Base-by-base conservation (phyloP, 1,140 invertebrate genomes). In the Leguminivora glycinivorella region DNA sequence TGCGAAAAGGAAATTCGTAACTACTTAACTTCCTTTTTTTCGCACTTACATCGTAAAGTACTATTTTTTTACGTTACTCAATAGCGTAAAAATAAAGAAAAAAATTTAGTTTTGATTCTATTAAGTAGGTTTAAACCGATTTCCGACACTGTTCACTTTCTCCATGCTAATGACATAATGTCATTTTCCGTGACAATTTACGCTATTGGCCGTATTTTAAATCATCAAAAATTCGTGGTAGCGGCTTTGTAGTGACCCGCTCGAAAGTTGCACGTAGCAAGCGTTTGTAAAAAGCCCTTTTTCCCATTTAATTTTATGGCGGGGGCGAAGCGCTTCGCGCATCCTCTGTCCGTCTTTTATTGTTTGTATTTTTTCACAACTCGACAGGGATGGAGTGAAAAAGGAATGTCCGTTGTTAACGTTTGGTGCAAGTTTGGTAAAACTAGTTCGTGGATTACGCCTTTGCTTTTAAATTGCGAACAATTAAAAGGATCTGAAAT, bases 231-330 rank as follows among this genome's bases (percentile, higher is more conserved):
- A n/a, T n/a, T n/a, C n/a, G n/a, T n/a, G n/a, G n/a, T n/a, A n/a
- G n/a, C n/a, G n/a, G n/a, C n/a, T n/a, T n/a, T n/a, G 47, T 74
- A 79, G 75, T 83, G 81, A 82, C 77, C 82, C 70, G 73, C 71
- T 72, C 58, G 70, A 75, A 80, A 78, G 68, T 75, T 72, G 71
- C 72, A 75, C 77, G 47, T 56, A 67, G 56, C 60, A 66, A 24
- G 29, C 68, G 52, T 60, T 70, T 56, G 56, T 38, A 70, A 70
- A 70, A 70, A 58, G 73, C 71, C 73, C 69, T 72, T 70, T 73
- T 76, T 67, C 72, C 78, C 74, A 77, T 79, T 77, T 78, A 80
- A 80, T 80, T 80, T 78, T 78, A 80, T 78, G 76, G 78, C 69
- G 74, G 73, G 71, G 74, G 69, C 70, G 72, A 71, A 68, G 75